Base-by-base conservation (phyloP, 2,113 vertebrate genomes). In the Hypanus sabinus region DNA sequence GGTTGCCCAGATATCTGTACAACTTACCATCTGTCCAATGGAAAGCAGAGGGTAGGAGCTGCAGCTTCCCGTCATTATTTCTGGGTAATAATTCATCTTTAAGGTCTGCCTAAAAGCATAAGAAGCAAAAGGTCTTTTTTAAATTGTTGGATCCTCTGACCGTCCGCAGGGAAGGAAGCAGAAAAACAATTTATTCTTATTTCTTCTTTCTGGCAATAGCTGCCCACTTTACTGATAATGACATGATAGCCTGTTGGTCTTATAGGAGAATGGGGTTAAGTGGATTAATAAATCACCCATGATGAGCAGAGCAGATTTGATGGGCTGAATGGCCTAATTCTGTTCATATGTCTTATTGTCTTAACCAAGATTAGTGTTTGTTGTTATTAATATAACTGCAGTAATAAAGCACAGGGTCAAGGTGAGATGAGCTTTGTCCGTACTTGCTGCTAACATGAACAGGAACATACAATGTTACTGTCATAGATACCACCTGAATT, bases 41-140 rank as follows among this genome's bases (percentile, higher is more conserved):
- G n/a, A 90, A 65, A 30, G 60, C 62, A n/a, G 85, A 68, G 57
- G 16, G 60, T 73, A 93, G 91, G 91, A 93, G 46, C 68, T 73
- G 91, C 91, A 93, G 91, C 91, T 93, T 46, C 70, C 70, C 46
- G 36, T 7, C 68, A 73, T 93, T 71, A 36, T 36, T 5, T 93
- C 91, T 8, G 65, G 22, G 70, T 93, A 93, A 93, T 93, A 93
- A 71, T 93, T 93, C 91, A 93, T 93, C 91, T 30, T 93, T 70
- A 46, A 55, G 68, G 38, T 73, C 36, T 93, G 68, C 90, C 36
- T 38, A 68, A 65, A 90, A 65, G 60, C 85, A 90, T 60, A 90
- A 90, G 60, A 90, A 65, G 16, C 60, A 65, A 90, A 2, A 90
- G 57, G 12, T 62, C 65, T 62, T 90, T 90, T 62, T 90, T 65